Evolutionary conservation across 2,113 vertebrate species (phyloP).

Genomic region (Gavia stellata): DNA sequence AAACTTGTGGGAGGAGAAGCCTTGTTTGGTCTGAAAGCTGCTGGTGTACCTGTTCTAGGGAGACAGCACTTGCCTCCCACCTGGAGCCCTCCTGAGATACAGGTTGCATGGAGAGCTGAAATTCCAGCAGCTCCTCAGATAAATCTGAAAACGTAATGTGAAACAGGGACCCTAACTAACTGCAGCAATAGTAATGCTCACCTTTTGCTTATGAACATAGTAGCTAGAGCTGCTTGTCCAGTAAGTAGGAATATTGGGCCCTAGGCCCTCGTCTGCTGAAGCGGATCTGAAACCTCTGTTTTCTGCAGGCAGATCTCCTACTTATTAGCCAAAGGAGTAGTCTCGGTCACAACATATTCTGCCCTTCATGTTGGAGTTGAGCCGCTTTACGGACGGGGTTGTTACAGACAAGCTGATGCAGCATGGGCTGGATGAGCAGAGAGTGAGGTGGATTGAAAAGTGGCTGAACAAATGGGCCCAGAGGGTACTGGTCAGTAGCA

Average conservation of each 20-base stretch:
- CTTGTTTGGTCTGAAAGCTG: neutral
- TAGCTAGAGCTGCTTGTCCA: neutral
- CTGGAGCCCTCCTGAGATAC: neutral
- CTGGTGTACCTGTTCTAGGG: neutral
- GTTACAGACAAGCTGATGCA: neutral
- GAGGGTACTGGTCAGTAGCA: neutral
- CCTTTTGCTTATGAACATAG: neutral
- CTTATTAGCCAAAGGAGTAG: neutral
- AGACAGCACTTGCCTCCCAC: neutral
- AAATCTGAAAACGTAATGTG: neutral
- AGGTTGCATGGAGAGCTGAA: neutral
- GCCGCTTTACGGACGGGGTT: neutral
- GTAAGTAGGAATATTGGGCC: neutral
- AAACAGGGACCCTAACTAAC: neutral
- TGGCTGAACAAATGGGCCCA: neutral
- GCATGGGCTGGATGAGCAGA: fast-evolving
- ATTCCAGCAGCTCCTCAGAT: neutral
- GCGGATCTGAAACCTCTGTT: neutral
- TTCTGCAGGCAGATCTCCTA: neutral
- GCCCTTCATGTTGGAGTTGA: neutral
- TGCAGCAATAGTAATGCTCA: neutral
- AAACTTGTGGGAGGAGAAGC: neutral
- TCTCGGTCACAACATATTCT: neutral
- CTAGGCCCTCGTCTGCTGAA: neutral
- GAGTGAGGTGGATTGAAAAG: neutral